A percentile compares a stretch with the other conserved stretches of the same genome.
phyloP scores from a whole-genome alignment of 2,113 vertebrate species.

The Tupaia chinensis region DNA sequence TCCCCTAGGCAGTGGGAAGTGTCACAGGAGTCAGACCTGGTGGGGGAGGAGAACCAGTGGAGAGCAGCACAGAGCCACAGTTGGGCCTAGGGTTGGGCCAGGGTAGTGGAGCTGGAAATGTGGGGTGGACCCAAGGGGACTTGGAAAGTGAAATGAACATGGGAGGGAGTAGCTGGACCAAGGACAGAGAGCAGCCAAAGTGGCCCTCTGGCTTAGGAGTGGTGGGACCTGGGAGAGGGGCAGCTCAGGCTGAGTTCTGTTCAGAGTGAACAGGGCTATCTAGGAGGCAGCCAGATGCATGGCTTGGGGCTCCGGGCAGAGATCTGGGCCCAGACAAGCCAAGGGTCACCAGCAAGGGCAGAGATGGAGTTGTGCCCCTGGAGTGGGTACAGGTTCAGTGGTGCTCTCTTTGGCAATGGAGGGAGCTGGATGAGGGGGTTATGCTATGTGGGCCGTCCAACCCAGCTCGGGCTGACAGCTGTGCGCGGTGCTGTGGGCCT shows the following conservation, averaged over 20 bases:
- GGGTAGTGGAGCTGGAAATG: background rate
- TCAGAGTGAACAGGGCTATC: background rate
- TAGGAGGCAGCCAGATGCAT: background rate
- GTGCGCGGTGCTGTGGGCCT: background rate
- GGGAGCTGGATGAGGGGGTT: background rate
- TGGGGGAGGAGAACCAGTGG: background rate
- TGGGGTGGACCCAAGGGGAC: background rate
- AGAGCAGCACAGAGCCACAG: too few species aligned
- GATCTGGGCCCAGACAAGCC: background rate
- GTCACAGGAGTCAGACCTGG: background rate
- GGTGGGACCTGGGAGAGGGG: background rate
- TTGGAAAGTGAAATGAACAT: background rate
- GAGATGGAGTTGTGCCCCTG: background rate
- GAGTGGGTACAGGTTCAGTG: background rate
- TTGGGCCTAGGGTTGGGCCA: background rate
- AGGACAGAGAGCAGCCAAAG: background rate
- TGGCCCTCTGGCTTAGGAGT: background rate
- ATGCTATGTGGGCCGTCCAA: background rate
- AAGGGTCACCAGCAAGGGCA: background rate
- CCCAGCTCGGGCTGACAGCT: background rate
- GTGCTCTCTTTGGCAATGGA: background rate
- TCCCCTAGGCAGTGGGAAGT: background rate
- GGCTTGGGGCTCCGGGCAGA: background rate
- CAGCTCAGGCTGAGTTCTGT: background rate
- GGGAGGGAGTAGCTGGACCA: background rate